A percentile compares a stretch with the other conserved stretches of the same genome.
phyloP scores from a whole-genome alignment of 2,797 vertebrate species.

The Carduelis carduelis region DNA sequence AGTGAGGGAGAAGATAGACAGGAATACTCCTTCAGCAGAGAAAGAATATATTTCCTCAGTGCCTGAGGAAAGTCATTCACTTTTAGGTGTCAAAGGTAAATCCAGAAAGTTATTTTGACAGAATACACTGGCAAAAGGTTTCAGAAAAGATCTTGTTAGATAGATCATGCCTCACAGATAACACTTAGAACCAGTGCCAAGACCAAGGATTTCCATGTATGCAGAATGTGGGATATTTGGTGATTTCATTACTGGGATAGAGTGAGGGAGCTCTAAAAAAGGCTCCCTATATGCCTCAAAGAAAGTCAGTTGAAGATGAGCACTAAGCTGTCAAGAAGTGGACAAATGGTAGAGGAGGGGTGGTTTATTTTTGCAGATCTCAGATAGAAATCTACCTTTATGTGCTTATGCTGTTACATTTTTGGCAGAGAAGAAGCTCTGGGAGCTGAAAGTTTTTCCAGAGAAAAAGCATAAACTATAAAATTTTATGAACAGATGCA shows the following conservation, averaged over 20 bases:
- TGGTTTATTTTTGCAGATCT: background rate
- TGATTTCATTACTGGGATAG: background rate
- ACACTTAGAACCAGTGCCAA: background rate
- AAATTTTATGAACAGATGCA: background rate
- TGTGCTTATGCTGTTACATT: background rate
- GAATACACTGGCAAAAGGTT: background rate
- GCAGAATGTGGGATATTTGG: background rate
- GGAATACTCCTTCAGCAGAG: background rate
- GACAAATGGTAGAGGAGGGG: background rate
- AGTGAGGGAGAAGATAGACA: background rate
- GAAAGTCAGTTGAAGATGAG: background rate
- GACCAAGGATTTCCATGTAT: background rate
- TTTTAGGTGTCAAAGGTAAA: background rate
- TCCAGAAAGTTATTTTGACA: background rate
- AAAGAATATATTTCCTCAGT: background rate
- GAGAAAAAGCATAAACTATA: background rate
- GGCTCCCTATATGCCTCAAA: background rate
- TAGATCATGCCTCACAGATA: background rate
- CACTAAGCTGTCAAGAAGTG: background rate
- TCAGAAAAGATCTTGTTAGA: background rate
- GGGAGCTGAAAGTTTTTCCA: background rate
- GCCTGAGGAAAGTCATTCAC: background rate
- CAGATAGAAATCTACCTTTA: background rate
- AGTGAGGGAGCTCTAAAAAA: background rate
- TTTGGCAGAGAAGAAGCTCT: background rate